Conservation (phyloP, 2,888 invertebrate species). For the Noctua comes region DNA sequence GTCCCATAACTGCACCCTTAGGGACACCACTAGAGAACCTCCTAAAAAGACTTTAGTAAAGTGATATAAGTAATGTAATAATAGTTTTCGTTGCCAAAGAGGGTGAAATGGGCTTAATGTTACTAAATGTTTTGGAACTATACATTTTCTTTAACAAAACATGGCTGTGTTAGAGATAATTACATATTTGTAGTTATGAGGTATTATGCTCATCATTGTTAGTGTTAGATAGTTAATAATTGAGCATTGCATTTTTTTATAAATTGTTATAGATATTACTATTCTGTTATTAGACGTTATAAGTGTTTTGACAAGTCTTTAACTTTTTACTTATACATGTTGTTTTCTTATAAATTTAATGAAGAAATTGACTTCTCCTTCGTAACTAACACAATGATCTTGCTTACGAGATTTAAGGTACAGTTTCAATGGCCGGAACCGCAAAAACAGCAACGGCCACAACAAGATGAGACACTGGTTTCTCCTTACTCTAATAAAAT, state of each 20-base stretch:
- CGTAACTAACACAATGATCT: background rate
- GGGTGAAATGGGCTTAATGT: slow-evolving; percentile 28
- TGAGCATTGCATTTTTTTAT: slow-evolving; percentile 3
- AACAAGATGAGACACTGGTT: background rate
- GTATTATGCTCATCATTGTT: slow-evolving; percentile 39
- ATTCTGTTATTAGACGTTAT: background rate
- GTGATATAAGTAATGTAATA: slow-evolving; percentile 35
- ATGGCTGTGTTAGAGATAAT: slow-evolving; percentile 81
- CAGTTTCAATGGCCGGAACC: background rate
- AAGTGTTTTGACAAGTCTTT: background rate
- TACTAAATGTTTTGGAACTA: slow-evolving; percentile 59
- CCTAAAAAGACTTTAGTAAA: slow-evolving; percentile 32
- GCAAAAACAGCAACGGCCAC: background rate
- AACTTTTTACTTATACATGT: background rate
- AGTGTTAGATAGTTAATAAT: slow-evolving; percentile 8
- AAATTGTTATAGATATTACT: background rate
- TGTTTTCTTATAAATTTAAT: background rate
- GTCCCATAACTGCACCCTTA: slow-evolving; percentile 29
- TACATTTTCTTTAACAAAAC: slow-evolving; percentile 65
- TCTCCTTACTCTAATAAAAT: background rate
- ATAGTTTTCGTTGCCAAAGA: slow-evolving; percentile 39
- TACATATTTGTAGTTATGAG: slow-evolving; percentile 58
- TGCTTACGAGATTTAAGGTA: slow-evolving; percentile 1
- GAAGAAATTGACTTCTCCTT: background rate
- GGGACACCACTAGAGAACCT: slow-evolving; percentile 33